Evolutionary conservation across 2,888 invertebrate genomes (phyloP).

Genomic region (Hypsopygia costalis): DNA sequence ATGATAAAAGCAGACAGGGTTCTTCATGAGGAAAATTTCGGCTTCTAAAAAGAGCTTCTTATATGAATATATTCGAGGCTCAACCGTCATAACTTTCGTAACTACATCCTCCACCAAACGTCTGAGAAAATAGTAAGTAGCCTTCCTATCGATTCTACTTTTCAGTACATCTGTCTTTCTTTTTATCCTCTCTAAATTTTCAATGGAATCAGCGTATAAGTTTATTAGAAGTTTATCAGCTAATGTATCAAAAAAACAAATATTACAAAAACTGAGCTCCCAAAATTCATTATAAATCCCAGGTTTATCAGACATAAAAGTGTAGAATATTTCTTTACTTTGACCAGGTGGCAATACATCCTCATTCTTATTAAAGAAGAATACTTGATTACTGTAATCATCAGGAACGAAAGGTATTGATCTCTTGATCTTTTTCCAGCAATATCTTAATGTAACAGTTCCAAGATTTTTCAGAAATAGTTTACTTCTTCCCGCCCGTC

Average conservation of each 20-base stretch:
- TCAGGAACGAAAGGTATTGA: conserved; percentile 49
- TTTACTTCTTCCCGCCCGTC: conserved; percentile 49
- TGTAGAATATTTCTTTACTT: conserved; percentile 57
- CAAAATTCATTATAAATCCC: conserved; percentile 67
- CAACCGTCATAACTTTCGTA: conserved; percentile 31
- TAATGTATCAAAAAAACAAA: conserved; percentile 48
- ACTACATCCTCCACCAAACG: conserved; percentile 39
- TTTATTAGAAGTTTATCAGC: conserved; percentile 47
- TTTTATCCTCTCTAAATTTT: conserved; percentile 34
- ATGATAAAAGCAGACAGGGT: conserved; percentile 66
- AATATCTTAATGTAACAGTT: conserved; percentile 65
- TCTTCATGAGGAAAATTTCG: conserved; percentile 64
- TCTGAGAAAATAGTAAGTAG: conserved; percentile 33
- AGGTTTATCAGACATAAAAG: conserved; percentile 60
- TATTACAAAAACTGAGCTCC: conserved; percentile 68
- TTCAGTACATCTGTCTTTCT: conserved; percentile 39
- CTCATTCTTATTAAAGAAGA: conserved; percentile 81
- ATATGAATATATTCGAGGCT: conserved; percentile 56
- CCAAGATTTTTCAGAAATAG: conserved; percentile 73
- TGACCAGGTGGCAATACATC: conserved; percentile 74
- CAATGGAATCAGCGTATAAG: conserved; percentile 53
- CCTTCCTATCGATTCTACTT: conserved; percentile 37
- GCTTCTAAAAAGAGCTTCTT: conserved; percentile 55
- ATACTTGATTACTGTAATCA: conserved; percentile 53
- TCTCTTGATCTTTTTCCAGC: conserved; percentile 65